A percentile compares a stretch with the other conserved stretches of the same genome.
Evolutionary conservation across 2,797 vertebrate species (phyloP).

Genomic region (Argyrosomus regius): DNA sequence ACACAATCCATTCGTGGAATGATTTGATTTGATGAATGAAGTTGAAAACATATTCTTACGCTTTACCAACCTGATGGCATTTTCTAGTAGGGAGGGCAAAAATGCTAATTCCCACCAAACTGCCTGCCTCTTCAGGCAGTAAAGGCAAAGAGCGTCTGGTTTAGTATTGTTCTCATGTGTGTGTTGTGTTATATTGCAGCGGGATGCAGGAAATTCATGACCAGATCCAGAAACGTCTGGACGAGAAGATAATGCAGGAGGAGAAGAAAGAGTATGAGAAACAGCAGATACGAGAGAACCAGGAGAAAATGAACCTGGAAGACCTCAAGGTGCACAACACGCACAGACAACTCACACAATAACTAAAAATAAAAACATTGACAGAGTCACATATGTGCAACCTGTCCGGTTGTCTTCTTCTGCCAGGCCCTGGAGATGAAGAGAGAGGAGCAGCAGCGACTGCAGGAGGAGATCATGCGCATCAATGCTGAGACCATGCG

Average conservation of each 20-base stretch:
- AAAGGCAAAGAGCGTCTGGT: not conserved
- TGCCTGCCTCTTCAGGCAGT: not conserved
- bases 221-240: constrained; percentile 88
- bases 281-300: constrained; percentile 80
- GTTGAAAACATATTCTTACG: not conserved
- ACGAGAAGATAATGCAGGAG: constrained; percentile 79
- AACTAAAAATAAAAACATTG: not conserved
- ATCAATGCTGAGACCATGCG: constrained; percentile 86
- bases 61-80: not conserved
- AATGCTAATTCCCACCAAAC: not conserved
- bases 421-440: constrained; percentile 86
- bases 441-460: constrained; percentile 78
- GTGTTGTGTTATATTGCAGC: constrained; percentile 71
- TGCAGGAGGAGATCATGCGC: constrained; percentile 86
- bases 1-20: not conserved
- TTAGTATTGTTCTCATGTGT: not conserved
- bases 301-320: constrained; percentile 87
- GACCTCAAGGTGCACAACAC: constrained; percentile 85
- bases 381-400: not conserved
- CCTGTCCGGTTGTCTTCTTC: constrained; percentile 16
- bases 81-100: too few relatives aligned
- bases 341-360: not conserved
- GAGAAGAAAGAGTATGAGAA: constrained; percentile 88
- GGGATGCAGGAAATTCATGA: constrained; percentile 85
- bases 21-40: constrained; percentile 6